Conservation (phyloP, 1,140 invertebrate species). For the Heliconius congener region DNA sequence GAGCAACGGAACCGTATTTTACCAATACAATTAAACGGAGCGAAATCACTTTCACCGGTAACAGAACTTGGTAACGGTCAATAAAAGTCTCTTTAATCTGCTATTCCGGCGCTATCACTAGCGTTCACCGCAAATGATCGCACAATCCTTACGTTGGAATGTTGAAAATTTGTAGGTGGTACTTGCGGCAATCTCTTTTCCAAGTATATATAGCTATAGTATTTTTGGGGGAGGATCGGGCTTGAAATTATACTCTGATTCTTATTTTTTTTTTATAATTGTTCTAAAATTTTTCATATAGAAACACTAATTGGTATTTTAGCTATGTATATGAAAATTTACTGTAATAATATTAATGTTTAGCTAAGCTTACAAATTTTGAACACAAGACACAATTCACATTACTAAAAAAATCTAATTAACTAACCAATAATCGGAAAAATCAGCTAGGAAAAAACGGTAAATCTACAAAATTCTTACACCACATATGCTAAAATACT, state of each 20-base stretch:
- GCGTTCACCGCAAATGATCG: conserved; percentile 38
- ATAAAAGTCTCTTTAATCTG: conserved; percentile 57
- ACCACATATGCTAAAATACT: neutral
- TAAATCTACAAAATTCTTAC: neutral
- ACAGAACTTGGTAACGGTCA: conserved; percentile 49
- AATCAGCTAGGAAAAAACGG: too few relatives aligned
- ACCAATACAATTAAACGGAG: conserved; percentile 42
- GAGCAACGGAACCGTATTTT: conserved; percentile 36
- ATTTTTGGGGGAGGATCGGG: neutral
- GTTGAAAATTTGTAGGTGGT: conserved; percentile 4
- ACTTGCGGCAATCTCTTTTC: neutral
- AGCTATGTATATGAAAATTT: neutral
- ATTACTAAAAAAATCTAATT: too few relatives aligned
- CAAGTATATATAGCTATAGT: neutral
- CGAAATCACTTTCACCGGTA: conserved; percentile 44
- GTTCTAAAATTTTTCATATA: too few relatives aligned
- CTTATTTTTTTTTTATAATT: neutral
- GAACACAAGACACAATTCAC: too few relatives aligned
- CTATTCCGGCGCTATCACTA: conserved; percentile 49
- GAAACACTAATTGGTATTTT: neutral
- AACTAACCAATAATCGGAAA: too few relatives aligned
- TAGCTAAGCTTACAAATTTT: too few relatives aligned
- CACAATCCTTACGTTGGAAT: conserved; percentile 5
- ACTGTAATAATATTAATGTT: too few relatives aligned
- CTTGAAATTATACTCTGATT: neutral